phyloP scores from a whole-genome alignment of 2,888 invertebrate genomes.

The Tortricodes alternella region DNA sequence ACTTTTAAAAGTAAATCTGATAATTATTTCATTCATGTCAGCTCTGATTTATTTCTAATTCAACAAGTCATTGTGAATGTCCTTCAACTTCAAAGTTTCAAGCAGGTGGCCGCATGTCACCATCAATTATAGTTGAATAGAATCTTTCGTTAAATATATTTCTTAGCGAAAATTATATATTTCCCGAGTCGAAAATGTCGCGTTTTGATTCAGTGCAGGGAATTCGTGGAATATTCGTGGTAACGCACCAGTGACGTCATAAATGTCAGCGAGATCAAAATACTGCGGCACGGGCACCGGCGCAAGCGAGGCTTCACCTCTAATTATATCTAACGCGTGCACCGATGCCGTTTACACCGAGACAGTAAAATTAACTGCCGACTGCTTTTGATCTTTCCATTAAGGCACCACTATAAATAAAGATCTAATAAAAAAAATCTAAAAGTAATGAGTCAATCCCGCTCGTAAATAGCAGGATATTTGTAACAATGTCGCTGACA shows the following conservation, averaged over 20 bases:
- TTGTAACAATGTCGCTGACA: conserved; percentile 51
- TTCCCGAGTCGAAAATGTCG: conserved; percentile 12
- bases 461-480: conserved; percentile 44
- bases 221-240: conserved; percentile 21
- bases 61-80: neutral
- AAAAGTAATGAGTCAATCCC: conserved; percentile 67
- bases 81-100: neutral
- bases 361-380: conserved; percentile 81
- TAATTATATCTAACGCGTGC: conserved; percentile 74
- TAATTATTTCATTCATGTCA: neutral
- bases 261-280: conserved; percentile 74
- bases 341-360: conserved; percentile 70
- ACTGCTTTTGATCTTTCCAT: conserved; percentile 81
- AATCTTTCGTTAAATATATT: neutral
- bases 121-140: neutral
- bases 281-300: conserved; percentile 52
- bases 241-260: conserved; percentile 59
- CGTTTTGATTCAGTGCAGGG: conserved; percentile 16
- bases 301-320: conserved; percentile 63
- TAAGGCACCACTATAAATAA: conserved; percentile 75
- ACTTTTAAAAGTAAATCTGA: neutral
- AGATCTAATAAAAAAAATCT: conserved; percentile 64
- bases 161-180: neutral
- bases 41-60: neutral
- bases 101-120: neutral